A percentile compares a stretch with the other conserved stretches of the same genome.
Conservation (phyloP, 2,797 vertebrate species). For the Chiloscyllium punctatum region DNA sequence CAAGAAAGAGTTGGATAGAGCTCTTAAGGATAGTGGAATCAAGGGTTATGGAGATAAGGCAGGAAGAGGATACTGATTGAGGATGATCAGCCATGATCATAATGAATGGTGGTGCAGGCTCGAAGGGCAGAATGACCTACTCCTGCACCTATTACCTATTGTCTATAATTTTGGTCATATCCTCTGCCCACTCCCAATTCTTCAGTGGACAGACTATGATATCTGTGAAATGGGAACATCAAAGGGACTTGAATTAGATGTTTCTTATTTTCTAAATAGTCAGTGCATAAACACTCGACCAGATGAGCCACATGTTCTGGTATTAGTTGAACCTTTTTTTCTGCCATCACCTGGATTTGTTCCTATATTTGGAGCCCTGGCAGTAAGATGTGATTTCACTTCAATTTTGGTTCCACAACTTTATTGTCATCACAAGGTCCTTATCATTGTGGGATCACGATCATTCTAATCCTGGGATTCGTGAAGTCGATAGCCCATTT, state of each 20-base stretch:
- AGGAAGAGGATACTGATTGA: too few relatives aligned
- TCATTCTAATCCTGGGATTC: neutral
- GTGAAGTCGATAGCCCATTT: neutral
- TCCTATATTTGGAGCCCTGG: neutral
- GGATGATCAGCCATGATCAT: too few relatives aligned
- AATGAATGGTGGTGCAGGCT: too few relatives aligned
- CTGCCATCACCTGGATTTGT: neutral
- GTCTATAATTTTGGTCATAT: neutral
- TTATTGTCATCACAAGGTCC: neutral
- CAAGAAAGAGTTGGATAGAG: too few relatives aligned
- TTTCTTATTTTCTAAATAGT: neutral
- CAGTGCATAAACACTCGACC: neutral
- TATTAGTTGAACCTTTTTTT: neutral
- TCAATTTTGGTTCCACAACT: neutral
- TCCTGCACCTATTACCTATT: too few relatives aligned
- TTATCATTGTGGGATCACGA: neutral
- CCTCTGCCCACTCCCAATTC: neutral
- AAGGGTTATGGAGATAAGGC: too few relatives aligned
- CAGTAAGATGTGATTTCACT: neutral
- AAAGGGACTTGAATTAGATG: neutral
- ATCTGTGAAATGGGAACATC: neutral
- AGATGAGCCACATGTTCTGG: neutral
- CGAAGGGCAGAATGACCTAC: too few relatives aligned
- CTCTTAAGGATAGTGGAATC: too few relatives aligned
- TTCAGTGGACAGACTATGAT: neutral